A percentile compares a stretch with the other conserved stretches of the same genome.
phyloP scores from a whole-genome alignment of 2,797 vertebrate genomes.

The Sylvia borin region DNA sequence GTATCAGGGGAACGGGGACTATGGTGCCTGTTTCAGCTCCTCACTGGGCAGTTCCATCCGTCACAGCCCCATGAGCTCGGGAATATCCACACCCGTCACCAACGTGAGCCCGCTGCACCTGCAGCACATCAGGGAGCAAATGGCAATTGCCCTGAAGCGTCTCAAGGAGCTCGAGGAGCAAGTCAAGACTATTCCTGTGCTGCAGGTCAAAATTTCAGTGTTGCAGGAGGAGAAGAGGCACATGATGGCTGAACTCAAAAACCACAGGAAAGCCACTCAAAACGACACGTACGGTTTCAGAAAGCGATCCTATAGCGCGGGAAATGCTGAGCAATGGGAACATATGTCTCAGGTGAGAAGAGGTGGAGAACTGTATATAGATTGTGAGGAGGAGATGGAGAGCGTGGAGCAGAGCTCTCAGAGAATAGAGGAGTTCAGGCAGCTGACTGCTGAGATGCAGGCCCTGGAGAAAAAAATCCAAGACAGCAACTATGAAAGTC shows the following conservation, averaged over 20 bases:
- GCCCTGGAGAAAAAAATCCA: conserved; percentile 90
- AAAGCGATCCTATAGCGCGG: conserved; percentile 93
- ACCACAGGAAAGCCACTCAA: conserved; percentile 76
- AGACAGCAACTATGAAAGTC: conserved; percentile 77
- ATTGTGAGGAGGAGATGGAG: conserved; percentile 86
- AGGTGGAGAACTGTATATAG: conserved; percentile 87
- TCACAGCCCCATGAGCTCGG: conserved; percentile 95
- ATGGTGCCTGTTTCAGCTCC: conserved; percentile 79
- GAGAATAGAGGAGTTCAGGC: conserved; percentile 89
- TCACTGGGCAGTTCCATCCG: conserved; percentile 93
- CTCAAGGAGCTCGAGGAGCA: conserved; percentile 96
- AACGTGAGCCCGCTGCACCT: conserved; percentile 94
- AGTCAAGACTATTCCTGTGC: conserved; percentile 92
- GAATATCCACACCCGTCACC: conserved; percentile 91
- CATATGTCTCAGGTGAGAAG: conserved; percentile 77
- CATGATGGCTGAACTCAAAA: conserved; percentile 88
- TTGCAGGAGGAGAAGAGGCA: conserved; percentile 96
- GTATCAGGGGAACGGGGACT: conserved; percentile 86
- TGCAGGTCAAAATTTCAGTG: conserved; percentile 98
- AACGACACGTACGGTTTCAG: conserved; percentile 78
- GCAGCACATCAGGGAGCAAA: conserved; percentile 96
- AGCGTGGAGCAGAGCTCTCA: conserved; percentile 84
- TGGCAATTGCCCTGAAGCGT: conserved; percentile 92
- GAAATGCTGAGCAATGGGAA: conserved; percentile 90
- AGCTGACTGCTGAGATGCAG: conserved; percentile 92